These are phyloP conservation scores for Platynereis dumerilii DNA, from an alignment of 2,888 invertebrate genomes.

Conservation along the genomic window DNA sequence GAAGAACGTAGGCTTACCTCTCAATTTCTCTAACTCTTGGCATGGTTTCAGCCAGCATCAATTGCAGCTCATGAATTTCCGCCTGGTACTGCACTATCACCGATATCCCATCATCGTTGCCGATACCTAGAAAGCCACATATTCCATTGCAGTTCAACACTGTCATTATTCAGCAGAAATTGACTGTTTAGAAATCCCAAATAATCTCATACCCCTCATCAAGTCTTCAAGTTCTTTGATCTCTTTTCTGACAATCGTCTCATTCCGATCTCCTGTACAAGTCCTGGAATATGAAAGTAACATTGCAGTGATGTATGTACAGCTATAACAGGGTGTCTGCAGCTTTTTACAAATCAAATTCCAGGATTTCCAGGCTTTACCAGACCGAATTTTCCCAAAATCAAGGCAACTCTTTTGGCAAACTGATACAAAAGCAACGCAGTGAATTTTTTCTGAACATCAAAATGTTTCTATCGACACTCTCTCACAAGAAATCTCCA, in stretches of 20 bases:
- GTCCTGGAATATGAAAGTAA: too few species aligned
- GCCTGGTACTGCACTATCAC: conserved; percentile 48
- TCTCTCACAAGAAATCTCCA: too few species aligned
- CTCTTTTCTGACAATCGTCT: conserved; percentile 45
- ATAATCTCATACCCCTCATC: conserved; percentile 29
- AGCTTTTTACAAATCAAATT: too few species aligned
- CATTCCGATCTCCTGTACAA: conserved; percentile 28
- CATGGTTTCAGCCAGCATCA: conserved; percentile 39
- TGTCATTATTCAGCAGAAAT: too few species aligned
- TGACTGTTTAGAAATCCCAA: neutral
- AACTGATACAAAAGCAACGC: too few species aligned
- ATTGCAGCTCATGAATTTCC: conserved; percentile 41
- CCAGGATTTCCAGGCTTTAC: too few species aligned
- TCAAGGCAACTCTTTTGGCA: too few species aligned
- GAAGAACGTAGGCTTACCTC: conserved; percentile 33
- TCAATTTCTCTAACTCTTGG: conserved; percentile 44
- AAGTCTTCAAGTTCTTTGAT: conserved; percentile 48
- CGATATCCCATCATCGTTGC: conserved; percentile 43
- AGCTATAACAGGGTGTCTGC: too few species aligned
- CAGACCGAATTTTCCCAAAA: too few species aligned
- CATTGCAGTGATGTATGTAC: too few species aligned
- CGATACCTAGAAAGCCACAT: conserved; percentile 43
- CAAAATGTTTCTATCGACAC: too few species aligned
- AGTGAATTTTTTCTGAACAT: too few species aligned
- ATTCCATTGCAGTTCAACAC: conserved; percentile 1